These are phyloP conservation scores for Panagrolaimus sp. DNA, from an alignment of 1,140 invertebrate species.

Conservation along the genomic window DNA sequence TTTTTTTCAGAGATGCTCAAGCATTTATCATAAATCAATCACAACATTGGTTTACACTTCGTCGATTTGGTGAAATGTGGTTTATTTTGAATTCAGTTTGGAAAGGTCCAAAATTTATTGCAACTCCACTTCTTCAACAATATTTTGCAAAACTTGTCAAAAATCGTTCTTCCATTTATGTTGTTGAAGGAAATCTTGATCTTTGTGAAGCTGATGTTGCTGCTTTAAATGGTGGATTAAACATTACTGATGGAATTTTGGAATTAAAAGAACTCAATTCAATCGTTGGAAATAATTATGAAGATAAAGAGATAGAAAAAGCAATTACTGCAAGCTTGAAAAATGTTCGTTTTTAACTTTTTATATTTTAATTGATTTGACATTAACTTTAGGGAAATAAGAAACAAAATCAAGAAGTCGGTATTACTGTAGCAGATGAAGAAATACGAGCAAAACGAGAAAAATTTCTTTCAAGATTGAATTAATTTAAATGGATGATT, in stretches of 20 bases:
- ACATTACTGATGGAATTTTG: background rate
- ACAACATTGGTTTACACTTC: background rate
- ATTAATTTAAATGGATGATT: too few relatives aligned
- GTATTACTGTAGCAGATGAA: too few relatives aligned
- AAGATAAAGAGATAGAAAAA: background rate
- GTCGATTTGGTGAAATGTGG: background rate
- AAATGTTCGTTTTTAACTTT: too few relatives aligned
- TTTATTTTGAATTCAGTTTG: conserved; percentile 8
- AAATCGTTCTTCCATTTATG: background rate
- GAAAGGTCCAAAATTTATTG: background rate
- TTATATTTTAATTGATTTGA: too few relatives aligned
- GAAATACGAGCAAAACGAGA: too few relatives aligned
- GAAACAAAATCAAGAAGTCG: too few relatives aligned
- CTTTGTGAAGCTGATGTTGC: background rate
- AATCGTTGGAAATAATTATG: background rate
- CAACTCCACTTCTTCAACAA: background rate
- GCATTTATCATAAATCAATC: conserved; percentile 1
- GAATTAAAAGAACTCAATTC: background rate
- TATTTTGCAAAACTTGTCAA: too few relatives aligned
- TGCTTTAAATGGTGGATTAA: background rate
- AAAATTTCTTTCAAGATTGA: too few relatives aligned
- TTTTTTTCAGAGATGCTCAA: background rate
- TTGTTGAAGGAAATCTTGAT: background rate
- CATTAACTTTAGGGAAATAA: too few relatives aligned
- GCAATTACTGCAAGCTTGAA: too few relatives aligned